A percentile compares a stretch with the other conserved stretches of the same genome.
Evolutionary conservation across 2,888 invertebrate genomes (phyloP).

Genomic region (Phaonia tiefii): DNA sequence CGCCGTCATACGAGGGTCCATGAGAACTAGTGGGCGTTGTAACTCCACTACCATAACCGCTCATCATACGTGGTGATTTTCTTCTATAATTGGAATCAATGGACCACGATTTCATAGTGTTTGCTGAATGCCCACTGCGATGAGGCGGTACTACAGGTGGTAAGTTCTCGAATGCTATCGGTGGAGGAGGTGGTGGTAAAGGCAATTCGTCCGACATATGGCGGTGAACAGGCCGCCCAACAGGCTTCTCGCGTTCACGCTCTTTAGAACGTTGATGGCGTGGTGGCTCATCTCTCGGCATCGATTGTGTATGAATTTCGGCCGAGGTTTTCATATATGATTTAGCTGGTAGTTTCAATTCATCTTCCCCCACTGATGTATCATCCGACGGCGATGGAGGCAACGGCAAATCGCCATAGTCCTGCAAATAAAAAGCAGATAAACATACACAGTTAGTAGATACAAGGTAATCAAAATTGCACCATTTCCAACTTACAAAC

Average conservation of each 20-base stretch:
- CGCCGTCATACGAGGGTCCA: constrained; percentile 70
- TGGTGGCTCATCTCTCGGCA: constrained; percentile 53
- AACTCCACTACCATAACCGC: constrained; percentile 81
- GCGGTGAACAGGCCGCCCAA: constrained; percentile 70
- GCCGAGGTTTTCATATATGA: constrained; percentile 62
- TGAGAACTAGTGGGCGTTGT: constrained; percentile 76
- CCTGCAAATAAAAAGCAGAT: constrained; percentile 64
- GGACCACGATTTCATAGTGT: constrained; percentile 90
- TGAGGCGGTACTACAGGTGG: constrained; percentile 89
- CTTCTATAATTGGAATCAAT: constrained; percentile 91
- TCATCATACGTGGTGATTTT: constrained; percentile 82
- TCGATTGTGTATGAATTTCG: constrained; percentile 66
- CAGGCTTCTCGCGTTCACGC: constrained; percentile 57
- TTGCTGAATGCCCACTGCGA: constrained; percentile 82
- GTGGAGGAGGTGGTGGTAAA: constrained; percentile 73
- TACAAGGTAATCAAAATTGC: background rate
- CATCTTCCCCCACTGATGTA: constrained; percentile 82
- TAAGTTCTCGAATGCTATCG: constrained; percentile 71
- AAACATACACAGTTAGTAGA: constrained; percentile 1
- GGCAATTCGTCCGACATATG: constrained; percentile 76
- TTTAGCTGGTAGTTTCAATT: constrained; percentile 66
- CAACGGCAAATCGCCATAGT: constrained; percentile 84
- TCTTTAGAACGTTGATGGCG: constrained; percentile 53
- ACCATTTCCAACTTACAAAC: constrained; percentile 65
- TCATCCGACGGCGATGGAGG: constrained; percentile 86